Evolutionary conservation across 2,797 vertebrate species (phyloP), one percentile per base, ranked within the genome.

Genomic region (Pempheris klunzingeri): DNA sequence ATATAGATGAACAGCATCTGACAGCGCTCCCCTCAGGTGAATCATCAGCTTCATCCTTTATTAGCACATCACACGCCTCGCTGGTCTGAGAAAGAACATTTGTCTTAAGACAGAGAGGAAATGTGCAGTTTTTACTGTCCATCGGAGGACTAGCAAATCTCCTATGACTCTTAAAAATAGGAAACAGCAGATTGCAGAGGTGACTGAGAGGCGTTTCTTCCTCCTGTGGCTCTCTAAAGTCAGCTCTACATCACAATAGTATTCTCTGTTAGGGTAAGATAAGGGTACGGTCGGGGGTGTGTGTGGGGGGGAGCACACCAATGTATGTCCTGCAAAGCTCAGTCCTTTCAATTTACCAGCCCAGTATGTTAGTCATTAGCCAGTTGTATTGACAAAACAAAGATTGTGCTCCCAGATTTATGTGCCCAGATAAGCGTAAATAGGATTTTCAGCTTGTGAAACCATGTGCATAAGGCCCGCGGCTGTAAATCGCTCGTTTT

Each of bases 211-310:
- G 38, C 3, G 12, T 52, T n/a, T 50, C 60, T 74, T 74, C 69
- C 57, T 82, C 62, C 18, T 63, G 26, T n/a, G 17, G 15, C 34
- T 58, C 18, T 61, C 28, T 68, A 49, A 66, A 71, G 44, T 13
- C 43, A 18, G 17, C 65, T 30, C 47, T 70, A 39, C 20, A n/a
- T 68, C 47, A 80, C 62, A 83, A 74, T 4, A 32, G 55, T 14
- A 32, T 22, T 74, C 59, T 82, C 82, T 90, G 87, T 79, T 46
- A 44, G 46, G 26, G 24, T 44, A 43, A 89, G 84, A 90, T 86
- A 90, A 79, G 62, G 50, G 49, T 5, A 12, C 0, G 12, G 62
- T n/a, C 18, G 17, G 24, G 54, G 36, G n/a, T n/a, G n/a, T n/a
- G n/a, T n/a, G n/a, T n/a, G 15, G 24, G 55, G 39, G 20, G 20